Base-by-base conservation (phyloP, 1,140 invertebrate species). In the Lordiphosa stackelbergi region DNA sequence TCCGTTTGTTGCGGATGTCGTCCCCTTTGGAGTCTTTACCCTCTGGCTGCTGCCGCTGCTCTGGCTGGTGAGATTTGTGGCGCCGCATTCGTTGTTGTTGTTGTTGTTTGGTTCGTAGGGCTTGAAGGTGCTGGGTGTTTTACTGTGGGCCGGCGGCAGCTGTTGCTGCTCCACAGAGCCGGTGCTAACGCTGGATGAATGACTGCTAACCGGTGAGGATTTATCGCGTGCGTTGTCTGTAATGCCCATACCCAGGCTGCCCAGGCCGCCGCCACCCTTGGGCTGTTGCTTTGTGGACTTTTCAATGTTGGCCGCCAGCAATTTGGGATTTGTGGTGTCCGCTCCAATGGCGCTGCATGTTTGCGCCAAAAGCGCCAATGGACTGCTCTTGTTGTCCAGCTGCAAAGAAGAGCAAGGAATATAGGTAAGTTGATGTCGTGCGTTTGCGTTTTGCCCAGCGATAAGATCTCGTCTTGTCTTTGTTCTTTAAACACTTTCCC, bases 281-380 rank as follows among this genome's bases (percentile, higher is more conserved):
- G 43, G 69, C 35, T 83, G 88, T 24, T 79, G 74, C 90, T 90
- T 71, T 89, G 90, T 92, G 63, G 90, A 91, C 87, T 92, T 93
- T 86, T 90, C 93, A 46, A 90, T 92, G 41, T 91, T 91, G 42
- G 93, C 91, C 58, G 93, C 91, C 54, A 92, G 90, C 48, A 94
- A 88, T 64, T 91, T 95, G 84, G 88, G 91, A 88, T 88, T 93
- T 90, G 79, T 94, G 88, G 79, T 92, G 88, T 98, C 96, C 10
- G 95, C 94, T 54, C 97, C 97, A 83, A 98, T 98, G 87, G 96
- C 96, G 86, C 95, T 97, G 90, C 97, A 98, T 37, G 96, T 98
- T 88, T 97, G 96, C 19, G 96, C 96, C 65, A 98, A 89, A 22
- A 98, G 90, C 22, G 96, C 96, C 85, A 98, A 90, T 9, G 97